Percentiles rank a stretch among this genome's conserved stretches.
Conservation (phyloP, 2,113 vertebrate genomes). For the Bubalus kerabau region DNA sequence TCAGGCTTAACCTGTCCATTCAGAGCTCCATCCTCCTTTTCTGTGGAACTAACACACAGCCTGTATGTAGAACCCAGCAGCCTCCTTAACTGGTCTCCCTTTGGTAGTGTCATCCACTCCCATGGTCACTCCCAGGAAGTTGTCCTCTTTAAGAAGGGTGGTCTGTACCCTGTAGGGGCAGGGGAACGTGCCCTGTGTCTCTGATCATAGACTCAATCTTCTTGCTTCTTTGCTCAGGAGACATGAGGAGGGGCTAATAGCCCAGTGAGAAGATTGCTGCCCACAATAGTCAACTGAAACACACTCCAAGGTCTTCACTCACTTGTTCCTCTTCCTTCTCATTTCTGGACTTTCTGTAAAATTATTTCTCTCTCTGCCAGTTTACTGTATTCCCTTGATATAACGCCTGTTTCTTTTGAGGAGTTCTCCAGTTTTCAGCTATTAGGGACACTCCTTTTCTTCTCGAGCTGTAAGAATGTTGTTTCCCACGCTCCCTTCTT, state of each 20-base stretch:
- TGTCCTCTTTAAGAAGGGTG: background rate
- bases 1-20: background rate
- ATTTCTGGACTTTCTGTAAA: background rate
- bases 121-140: background rate
- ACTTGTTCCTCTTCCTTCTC: background rate
- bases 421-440: background rate
- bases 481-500: background rate
- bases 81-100: background rate
- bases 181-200: background rate
- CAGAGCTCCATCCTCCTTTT: background rate
- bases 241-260: background rate
- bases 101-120: background rate
- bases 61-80: rapidly evolving
- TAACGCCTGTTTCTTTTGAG: background rate
- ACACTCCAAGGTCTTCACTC: background rate
- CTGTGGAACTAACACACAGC: background rate
- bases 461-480: background rate
- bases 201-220: background rate
- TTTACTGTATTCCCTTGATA: background rate
- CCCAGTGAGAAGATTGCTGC: background rate
- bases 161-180: background rate
- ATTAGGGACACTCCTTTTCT: background rate
- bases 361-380: background rate
- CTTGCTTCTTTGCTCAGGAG: background rate
- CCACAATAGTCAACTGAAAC: background rate